phyloP scores from a whole-genome alignment of 2,888 invertebrate species.

The Cabera pusaria region DNA sequence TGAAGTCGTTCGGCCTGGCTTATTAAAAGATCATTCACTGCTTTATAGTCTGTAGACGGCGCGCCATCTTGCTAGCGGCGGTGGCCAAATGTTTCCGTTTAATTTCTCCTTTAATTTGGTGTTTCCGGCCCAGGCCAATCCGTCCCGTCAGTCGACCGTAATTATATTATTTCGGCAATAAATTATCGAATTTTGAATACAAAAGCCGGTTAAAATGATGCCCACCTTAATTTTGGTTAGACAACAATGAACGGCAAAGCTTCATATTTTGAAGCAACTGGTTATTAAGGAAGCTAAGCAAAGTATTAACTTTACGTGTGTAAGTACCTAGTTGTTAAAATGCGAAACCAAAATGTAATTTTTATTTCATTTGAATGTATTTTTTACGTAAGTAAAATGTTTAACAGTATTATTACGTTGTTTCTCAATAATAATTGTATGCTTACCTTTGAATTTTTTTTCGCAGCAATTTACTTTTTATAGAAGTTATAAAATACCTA shows the following conservation, averaged over 20 bases:
- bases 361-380: too few relatives aligned
- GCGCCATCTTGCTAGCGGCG: constrained; percentile 82
- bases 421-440: too few relatives aligned
- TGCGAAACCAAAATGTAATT: background rate
- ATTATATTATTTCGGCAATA: constrained; percentile 84
- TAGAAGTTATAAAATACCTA: too few relatives aligned
- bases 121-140: constrained; percentile 79
- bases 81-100: constrained; percentile 83
- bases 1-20: too few relatives aligned
- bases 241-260: constrained; percentile 48
- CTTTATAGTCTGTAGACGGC: constrained; percentile 25
- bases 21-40: constrained; percentile 15
- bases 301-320: too few relatives aligned
- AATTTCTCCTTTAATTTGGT: constrained; percentile 82
- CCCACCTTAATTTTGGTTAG: constrained; percentile 69
- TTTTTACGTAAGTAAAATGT: too few relatives aligned
- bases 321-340: constrained; percentile 7
- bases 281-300: background rate
- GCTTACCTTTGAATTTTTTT: too few relatives aligned
- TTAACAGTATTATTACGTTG: too few relatives aligned
- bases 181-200: constrained; percentile 82
- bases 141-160: constrained; percentile 78
- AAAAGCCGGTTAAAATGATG: constrained; percentile 71
- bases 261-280: constrained; percentile 13
- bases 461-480: too few relatives aligned